A percentile compares a stretch with the other conserved stretches of the same genome.
Evolutionary conservation across 2,888 invertebrate species (phyloP).

Genomic region (Ochropleura plecta): DNA sequence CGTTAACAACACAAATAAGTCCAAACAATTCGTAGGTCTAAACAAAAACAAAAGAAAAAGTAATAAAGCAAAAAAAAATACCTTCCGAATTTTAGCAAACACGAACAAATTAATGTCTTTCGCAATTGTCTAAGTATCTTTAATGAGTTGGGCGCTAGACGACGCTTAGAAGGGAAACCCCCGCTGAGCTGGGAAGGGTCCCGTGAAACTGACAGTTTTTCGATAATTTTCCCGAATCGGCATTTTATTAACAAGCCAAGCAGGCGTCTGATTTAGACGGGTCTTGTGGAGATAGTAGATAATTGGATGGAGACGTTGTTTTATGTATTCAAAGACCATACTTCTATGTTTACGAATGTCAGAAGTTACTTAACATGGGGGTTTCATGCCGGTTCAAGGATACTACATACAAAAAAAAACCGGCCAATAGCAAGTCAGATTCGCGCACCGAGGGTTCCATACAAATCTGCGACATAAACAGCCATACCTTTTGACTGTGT

Average conservation of each 20-base stretch:
- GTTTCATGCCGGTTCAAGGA: background rate
- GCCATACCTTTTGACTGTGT: no score
- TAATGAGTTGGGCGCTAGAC: conserved; percentile 64
- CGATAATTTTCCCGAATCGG: conserved; percentile 67
- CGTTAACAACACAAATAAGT: conserved; percentile 4
- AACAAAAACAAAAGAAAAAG: conserved; percentile 29
- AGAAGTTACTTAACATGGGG: background rate
- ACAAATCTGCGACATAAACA: no score
- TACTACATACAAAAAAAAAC: background rate
- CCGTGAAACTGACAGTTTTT: conserved; percentile 68
- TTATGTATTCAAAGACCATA: conserved; percentile 25
- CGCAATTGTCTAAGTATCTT: conserved; percentile 65
- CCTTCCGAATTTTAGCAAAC: conserved; percentile 48
- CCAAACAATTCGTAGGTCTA: background rate
- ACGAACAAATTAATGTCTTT: conserved; percentile 63
- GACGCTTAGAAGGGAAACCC: conserved; percentile 58
- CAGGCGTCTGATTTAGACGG: conserved; percentile 59
- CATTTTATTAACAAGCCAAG: conserved; percentile 67
- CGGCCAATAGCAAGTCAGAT: no score
- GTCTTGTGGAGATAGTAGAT: conserved; percentile 44
- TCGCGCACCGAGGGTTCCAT: no score
- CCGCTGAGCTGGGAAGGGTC: conserved; percentile 57
- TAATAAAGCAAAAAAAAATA: conserved; percentile 43
- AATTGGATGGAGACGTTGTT: conserved; percentile 51
- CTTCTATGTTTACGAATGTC: background rate